Base-by-base conservation (phyloP, 2,113 vertebrate species). In the Poeciliopsis retropinna region DNA sequence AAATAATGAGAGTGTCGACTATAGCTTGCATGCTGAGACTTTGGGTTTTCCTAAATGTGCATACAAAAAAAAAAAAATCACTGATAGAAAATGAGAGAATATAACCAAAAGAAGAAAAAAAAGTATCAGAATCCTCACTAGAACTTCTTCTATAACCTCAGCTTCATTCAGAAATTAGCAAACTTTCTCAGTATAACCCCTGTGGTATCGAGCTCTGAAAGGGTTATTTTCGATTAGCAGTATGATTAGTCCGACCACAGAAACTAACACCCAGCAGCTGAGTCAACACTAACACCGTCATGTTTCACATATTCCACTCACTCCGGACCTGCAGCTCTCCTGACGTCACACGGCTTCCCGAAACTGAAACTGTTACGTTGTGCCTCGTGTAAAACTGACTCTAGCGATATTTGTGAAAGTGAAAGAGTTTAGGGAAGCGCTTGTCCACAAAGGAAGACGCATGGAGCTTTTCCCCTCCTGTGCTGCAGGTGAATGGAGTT, bases 361-460 rank as follows among this genome's bases (percentile, higher is more conserved):
- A 80, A 82, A 83, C 78, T 73, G 78, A 89, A 85, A 88, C 67
- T 80, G 60, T 76, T 70, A 68, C 61, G 34, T 22, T 13, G 9
- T 11, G 37, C 28, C 29, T 65, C 29, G 1, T 63, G 34, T 3
- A 14, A 29, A 19, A 11, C 47, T 60, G 67, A 72, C 64, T 51
- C 54, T 34, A 37, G 15, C 17, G 65, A 54, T 29, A 75, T 65
- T 65, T 83, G 82, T 78, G 87, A 90, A 88, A 90, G 80, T 89
- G 77, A 91, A 91, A 85, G 75, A 30, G 29, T 29, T 47, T 2
- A 9, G 67, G 64, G 28, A 78, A 73, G 83, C 17, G 47, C 34
- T 11, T 25, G 22, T n/a, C 1, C 25, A n/a, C 34, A 67, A 17
- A 61, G 47, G 29, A 34, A 47, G 32, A 63, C 4, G 64, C 8